Evolutionary conservation across 2,888 invertebrate genomes (phyloP), one percentile per base, ranked within the genome.

Genomic region (Nomada flava): DNA sequence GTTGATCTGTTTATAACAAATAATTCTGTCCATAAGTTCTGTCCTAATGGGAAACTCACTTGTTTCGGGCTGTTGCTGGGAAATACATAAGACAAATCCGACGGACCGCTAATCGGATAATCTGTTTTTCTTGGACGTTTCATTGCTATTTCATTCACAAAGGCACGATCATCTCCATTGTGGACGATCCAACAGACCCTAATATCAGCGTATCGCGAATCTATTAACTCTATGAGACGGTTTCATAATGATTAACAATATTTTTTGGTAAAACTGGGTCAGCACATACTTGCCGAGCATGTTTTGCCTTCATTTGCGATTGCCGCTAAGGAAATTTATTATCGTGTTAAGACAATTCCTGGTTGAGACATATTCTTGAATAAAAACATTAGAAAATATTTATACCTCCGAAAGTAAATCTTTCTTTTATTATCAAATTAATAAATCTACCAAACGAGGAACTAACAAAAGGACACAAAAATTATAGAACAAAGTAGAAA

Each of bases 1-100:
- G 62, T 75, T 80, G 82, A 85, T 89, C 81, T 88, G 88, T 89
- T 89, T 90, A 86, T 88, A 85, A 82, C 72, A 86, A 88, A 88
- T 89, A 88, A 87, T 88, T 87, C 83, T 76, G 50, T 52, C 0
- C 77, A 77, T 42, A 85, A 88, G 86, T 15, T 83, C 89, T 79
- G 55, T n/a, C 52, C 80, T 84, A 87, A 86, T 86, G 79, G 70
- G 82, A 60, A 84, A 79, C 85, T 83, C 86, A 83, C 78, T 84
- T 76, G 75, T 79, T 26, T 44, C 62, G 23, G 52, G 50, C 29
- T 26, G 50, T 36, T 20, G 62, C 42, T 64, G 23, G 36, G 20
- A 36, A 75, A 57, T 72, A 79, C 70, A 20, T 70, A 82, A 82
- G 70, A 68, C 74, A 82, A 82, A 84, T 76, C 79, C 82, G 44